These are phyloP conservation scores for Metallyticus violacea DNA, from an alignment of 2,888 invertebrate genomes.

Conservation along the genomic window DNA sequence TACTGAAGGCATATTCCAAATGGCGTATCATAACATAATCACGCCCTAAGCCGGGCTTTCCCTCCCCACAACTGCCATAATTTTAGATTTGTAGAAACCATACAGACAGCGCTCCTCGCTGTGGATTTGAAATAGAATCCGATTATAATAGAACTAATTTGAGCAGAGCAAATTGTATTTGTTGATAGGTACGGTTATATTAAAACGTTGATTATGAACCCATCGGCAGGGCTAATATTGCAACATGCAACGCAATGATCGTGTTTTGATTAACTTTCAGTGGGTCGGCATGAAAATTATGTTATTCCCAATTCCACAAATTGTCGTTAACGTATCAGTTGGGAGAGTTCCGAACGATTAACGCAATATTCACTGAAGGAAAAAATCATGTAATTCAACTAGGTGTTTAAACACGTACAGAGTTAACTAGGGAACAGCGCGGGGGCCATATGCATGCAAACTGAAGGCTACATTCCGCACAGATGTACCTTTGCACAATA, in stretches of 20 bases:
- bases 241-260: not conserved
- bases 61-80: not conserved
- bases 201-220: constrained; percentile 1
- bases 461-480: not conserved
- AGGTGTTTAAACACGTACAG: not conserved
- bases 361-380: not conserved
- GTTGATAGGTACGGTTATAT: constrained; percentile 15
- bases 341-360: not conserved
- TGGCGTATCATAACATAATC: not conserved
- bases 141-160: not conserved
- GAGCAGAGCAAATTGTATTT: constrained; percentile 2
- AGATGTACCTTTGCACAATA: no score
- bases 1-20: not conserved
- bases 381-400: not conserved
- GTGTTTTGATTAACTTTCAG: constrained; percentile 13
- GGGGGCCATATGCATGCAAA: not conserved
- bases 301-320: not conserved
- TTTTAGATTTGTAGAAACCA: not conserved
- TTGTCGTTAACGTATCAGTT: not conserved
- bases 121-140: not conserved
- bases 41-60: not conserved
- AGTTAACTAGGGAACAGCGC: not conserved
- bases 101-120: not conserved
- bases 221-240: not conserved
- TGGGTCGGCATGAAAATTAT: not conserved